A percentile compares a stretch with the other conserved stretches of the same genome.
phyloP scores from a whole-genome alignment of 2,797 vertebrate species.

The Poecilia velifera region DNA sequence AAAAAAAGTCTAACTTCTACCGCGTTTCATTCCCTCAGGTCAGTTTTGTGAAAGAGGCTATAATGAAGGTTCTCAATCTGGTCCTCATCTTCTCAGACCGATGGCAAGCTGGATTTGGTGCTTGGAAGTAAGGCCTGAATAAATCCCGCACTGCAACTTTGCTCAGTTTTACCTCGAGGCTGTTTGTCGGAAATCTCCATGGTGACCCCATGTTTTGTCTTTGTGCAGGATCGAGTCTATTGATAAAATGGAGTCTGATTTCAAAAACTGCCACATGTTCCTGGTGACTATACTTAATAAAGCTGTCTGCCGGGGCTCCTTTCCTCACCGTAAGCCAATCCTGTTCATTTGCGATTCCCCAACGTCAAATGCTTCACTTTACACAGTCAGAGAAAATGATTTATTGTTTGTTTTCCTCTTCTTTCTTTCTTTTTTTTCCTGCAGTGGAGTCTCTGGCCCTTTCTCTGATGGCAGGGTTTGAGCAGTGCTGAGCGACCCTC shows the following conservation, averaged over 20 bases:
- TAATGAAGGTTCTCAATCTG: constrained; percentile 97
- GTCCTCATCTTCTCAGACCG: constrained; percentile 97
- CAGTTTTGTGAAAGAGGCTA: constrained; percentile 98
- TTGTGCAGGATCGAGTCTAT: constrained; percentile 92
- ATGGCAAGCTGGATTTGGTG: constrained; percentile 94
- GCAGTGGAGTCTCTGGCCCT: constrained; percentile 97
- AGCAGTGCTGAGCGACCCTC: constrained; percentile 83
- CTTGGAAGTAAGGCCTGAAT: constrained; percentile 89
- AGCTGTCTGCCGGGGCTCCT: constrained; percentile 96
- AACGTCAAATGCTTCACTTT: background rate
- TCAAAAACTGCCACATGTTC: constrained; percentile 99
- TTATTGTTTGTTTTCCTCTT: background rate
- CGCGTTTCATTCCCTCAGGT: constrained; percentile 79
- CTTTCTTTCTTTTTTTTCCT: constrained; percentile 6
- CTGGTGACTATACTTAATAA: constrained; percentile 97
- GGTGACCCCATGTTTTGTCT: constrained; percentile 9
- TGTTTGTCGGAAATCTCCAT: background rate
- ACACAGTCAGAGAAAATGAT: background rate
- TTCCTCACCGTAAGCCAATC: constrained; percentile 92
- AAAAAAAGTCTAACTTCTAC: background rate
- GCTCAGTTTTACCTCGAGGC: no score
- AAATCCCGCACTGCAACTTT: background rate
- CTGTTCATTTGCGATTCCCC: background rate
- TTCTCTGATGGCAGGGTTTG: constrained; percentile 97
- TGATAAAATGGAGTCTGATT: constrained; percentile 98